These are phyloP conservation scores for Siniperca undulata DNA, from an alignment of 2,797 vertebrate species.

Conservation along the genomic window DNA sequence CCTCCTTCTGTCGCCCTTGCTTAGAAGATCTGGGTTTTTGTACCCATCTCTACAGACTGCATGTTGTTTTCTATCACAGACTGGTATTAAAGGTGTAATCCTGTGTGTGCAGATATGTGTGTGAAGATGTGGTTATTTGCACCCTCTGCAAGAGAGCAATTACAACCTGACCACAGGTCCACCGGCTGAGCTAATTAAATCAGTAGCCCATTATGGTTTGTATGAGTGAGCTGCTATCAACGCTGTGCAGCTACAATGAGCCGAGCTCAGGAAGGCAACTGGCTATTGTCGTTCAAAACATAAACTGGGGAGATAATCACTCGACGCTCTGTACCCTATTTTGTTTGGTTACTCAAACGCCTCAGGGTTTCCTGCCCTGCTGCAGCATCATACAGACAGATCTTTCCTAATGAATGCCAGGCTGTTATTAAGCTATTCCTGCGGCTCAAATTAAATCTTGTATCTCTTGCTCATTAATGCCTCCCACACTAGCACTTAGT, in stretches of 20 bases:
- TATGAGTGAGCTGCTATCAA: constrained; percentile 55
- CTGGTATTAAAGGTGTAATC: constrained; percentile 13
- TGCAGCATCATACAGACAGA: constrained; percentile 35
- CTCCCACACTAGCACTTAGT: constrained; percentile 77
- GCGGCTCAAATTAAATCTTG: constrained; percentile 70
- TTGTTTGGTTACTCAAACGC: constrained; percentile 15
- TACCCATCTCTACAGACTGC: constrained; percentile 9
- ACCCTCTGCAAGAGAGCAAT: constrained; percentile 47
- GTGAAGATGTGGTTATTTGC: constrained; percentile 36
- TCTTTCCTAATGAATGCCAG: constrained; percentile 60
- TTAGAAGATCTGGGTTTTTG: constrained; percentile 22
- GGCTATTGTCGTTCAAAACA: constrained; percentile 56
- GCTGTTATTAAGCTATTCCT: constrained; percentile 72
- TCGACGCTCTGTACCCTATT: constrained; percentile 26
- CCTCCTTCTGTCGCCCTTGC: neutral
- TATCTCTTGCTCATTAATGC: constrained; percentile 75
- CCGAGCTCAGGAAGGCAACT: constrained; percentile 7
- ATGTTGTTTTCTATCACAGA: constrained; percentile 34
- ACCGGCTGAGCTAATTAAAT: constrained; percentile 76
- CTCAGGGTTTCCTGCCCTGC: constrained; percentile 29
- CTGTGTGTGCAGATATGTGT: constrained; percentile 6
- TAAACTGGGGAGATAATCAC: constrained; percentile 60
- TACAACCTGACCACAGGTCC: constrained; percentile 56
- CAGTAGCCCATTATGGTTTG: constrained; percentile 49
- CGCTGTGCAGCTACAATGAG: constrained; percentile 28